phyloP scores from a whole-genome alignment of 1,140 invertebrate genomes.

The Palaemon carinicauda region DNA sequence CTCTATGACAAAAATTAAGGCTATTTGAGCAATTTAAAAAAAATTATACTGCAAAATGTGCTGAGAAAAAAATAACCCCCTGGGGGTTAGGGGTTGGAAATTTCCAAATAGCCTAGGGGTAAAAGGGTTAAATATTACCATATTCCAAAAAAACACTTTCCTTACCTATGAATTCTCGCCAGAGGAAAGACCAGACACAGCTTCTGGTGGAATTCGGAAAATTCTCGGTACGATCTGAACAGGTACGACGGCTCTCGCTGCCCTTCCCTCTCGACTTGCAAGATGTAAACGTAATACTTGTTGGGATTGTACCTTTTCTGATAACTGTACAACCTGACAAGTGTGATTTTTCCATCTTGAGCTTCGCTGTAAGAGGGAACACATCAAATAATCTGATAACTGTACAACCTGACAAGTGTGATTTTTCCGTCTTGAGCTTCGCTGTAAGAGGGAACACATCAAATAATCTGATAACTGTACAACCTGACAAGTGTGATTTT shows the following conservation, averaged over 20 bases:
- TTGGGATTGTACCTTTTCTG: conserved; percentile 97
- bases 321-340: conserved; percentile 85
- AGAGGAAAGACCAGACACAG: conserved; percentile 90
- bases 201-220: conserved; percentile 95
- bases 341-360: conserved; percentile 84
- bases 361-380: conserved; percentile 16
- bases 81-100: too few relatives aligned
- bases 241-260: conserved; percentile 85
- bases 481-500: conserved; percentile 86
- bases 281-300: conserved; percentile 97
- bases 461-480: conserved; percentile 88
- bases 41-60: too few relatives aligned
- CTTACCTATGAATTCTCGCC: conserved; percentile 72
- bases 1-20: too few relatives aligned
- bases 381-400: conserved; percentile 87
- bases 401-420: conserved; percentile 83
- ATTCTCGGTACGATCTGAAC: conserved; percentile 94
- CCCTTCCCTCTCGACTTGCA: conserved; percentile 84
- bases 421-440: conserved; percentile 80
- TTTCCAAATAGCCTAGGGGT: too few relatives aligned
- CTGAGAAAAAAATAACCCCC: too few relatives aligned
- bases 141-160: background rate
- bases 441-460: conserved; percentile 15
- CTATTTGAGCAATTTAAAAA: too few relatives aligned
- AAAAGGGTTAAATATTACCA: too few relatives aligned